Evolutionary conservation across 2,888 invertebrate species (phyloP).

Genomic region (Pyrochroa serraticornis): DNA sequence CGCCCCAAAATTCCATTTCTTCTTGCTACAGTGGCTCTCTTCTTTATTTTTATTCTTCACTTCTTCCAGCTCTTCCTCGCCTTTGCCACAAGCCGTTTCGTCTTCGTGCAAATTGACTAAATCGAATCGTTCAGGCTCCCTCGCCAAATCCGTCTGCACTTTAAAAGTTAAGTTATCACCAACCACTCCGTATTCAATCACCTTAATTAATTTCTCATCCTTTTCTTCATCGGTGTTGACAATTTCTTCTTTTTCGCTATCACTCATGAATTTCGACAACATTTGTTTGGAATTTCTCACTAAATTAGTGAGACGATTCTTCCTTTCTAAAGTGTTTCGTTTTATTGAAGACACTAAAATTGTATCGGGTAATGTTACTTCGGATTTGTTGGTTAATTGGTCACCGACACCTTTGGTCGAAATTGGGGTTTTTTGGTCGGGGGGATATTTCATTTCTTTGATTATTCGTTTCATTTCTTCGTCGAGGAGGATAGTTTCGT

Average conservation of each 20-base stretch:
- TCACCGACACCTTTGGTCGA: conserved; percentile 38
- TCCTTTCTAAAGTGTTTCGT: conserved; percentile 56
- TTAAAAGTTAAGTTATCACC: conserved; percentile 14
- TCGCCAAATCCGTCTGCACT: conserved; percentile 1
- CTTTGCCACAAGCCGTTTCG: conserved; percentile 22
- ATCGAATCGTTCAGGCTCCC: conserved; percentile 31
- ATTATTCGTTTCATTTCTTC: conserved; percentile 33
- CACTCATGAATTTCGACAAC: conserved; percentile 43
- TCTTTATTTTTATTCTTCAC: conserved; percentile 32
- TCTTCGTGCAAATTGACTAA: conserved; percentile 26
- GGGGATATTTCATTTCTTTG: conserved; percentile 34
- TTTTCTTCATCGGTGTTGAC: conserved; percentile 44
- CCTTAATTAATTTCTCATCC: conserved; percentile 44
- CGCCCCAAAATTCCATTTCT: conserved; percentile 44
- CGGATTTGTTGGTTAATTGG: conserved; percentile 35
- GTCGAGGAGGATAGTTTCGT: conserved; percentile 26
- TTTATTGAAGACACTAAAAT: conserved; percentile 19
- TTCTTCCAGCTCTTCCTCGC: conserved; percentile 16
- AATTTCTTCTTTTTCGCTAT: conserved; percentile 41
- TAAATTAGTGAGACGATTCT: conserved; percentile 55
- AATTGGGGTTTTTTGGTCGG: conserved; percentile 9
- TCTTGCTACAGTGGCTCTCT: conserved; percentile 31
- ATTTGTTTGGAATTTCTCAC: conserved; percentile 54
- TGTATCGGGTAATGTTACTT: conserved; percentile 31
- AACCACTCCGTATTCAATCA: conserved; percentile 40